A percentile compares a stretch with the other conserved stretches of the same genome.
phyloP scores from a whole-genome alignment of 1,140 invertebrate genomes.

The Polypedilum vanderplanki region DNA sequence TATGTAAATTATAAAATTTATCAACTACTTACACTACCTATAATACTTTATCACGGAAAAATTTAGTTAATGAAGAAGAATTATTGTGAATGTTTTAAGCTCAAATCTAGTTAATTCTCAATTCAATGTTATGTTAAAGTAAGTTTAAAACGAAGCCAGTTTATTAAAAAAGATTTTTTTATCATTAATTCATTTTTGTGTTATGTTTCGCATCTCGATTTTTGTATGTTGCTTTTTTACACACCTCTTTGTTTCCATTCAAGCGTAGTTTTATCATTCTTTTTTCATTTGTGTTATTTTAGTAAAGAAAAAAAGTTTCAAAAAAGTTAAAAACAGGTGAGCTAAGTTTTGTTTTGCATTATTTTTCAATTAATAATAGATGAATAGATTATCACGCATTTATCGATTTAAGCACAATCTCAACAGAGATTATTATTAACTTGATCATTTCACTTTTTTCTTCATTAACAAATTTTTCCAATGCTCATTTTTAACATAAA shows the following conservation, averaged over 20 bases:
- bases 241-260: not conserved
- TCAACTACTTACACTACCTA: not conserved
- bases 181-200: conserved; percentile 16
- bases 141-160: not conserved
- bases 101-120: no score
- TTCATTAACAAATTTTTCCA: conserved; percentile 28
- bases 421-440: not conserved
- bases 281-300: conserved; percentile 19
- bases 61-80: conserved; percentile 15
- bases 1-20: no score
- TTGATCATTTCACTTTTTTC: conserved; percentile 9
- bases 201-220: not conserved
- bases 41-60: not conserved
- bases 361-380: no score
- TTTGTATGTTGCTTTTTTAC: conserved; percentile 23
- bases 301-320: not conserved
- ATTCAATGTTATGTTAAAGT: not conserved
- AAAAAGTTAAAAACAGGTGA: not conserved
- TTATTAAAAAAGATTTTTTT: conserved; percentile 22
- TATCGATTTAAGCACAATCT: not conserved
- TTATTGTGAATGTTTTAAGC: not conserved
- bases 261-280: not conserved
- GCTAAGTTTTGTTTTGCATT: not conserved
- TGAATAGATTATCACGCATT: no score
- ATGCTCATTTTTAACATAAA: not conserved